Evolutionary conservation across 2,888 invertebrate species (phyloP).

Genomic region (Brenthis ino): DNA sequence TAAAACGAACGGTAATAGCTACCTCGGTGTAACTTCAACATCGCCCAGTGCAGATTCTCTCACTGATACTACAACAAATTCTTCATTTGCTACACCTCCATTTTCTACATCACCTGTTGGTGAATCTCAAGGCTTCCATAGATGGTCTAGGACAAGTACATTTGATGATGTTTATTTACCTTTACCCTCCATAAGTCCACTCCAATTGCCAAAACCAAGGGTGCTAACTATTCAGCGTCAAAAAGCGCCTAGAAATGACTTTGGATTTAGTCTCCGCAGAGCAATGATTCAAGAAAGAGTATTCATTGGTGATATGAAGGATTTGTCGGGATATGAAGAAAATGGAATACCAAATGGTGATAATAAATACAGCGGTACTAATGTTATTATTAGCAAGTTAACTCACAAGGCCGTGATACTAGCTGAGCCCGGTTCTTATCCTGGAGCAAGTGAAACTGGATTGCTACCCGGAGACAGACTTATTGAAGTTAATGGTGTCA

Average conservation of each 20-base stretch:
- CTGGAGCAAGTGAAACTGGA: slow-evolving; percentile 89
- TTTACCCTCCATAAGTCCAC: slow-evolving; percentile 86
- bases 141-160: slow-evolving; percentile 89
- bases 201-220: slow-evolving; percentile 87
- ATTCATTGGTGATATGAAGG: slow-evolving; percentile 64
- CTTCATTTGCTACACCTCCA: slow-evolving; percentile 93
- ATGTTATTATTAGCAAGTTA: slow-evolving; percentile 68
- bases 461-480: slow-evolving; percentile 97
- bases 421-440: slow-evolving; percentile 93
- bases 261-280: slow-evolving; percentile 95
- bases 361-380: slow-evolving; percentile 64
- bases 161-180: slow-evolving; percentile 89
- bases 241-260: slow-evolving; percentile 93
- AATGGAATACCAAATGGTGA: slow-evolving; percentile 65
- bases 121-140: slow-evolving; percentile 91
- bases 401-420: slow-evolving; percentile 90
- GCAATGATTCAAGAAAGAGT: slow-evolving; percentile 90
- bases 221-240: slow-evolving; percentile 89
- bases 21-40: slow-evolving; percentile 88
- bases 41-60: slow-evolving; percentile 92
- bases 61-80: slow-evolving; percentile 91
- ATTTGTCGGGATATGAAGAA: slow-evolving; percentile 62
- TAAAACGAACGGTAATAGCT: slow-evolving; percentile 76
- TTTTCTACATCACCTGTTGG: slow-evolving; percentile 93
- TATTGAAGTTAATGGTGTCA: slow-evolving; percentile 93